Percentiles rank a stretch among this genome's conserved stretches.
These are phyloP conservation scores for Atta colombica DNA, from an alignment of 1,140 invertebrate species.

Conservation along the genomic window DNA sequence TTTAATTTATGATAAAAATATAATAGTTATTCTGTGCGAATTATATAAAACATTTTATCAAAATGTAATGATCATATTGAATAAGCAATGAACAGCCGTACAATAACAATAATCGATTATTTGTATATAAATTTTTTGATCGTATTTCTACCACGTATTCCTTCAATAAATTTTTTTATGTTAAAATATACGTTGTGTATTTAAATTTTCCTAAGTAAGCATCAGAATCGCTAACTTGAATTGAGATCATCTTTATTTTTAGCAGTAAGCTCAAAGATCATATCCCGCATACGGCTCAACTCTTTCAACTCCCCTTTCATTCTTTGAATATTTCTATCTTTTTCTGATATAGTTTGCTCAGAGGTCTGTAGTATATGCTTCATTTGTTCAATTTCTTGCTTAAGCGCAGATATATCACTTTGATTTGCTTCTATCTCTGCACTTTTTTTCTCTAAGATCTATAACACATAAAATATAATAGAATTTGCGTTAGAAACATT, in stretches of 20 bases:
- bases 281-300: conserved; percentile 82
- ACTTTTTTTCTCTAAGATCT: conserved; percentile 78
- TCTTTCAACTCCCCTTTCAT: conserved; percentile 77
- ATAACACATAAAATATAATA: conserved; percentile 48
- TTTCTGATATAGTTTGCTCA: conserved; percentile 77
- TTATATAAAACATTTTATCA: conserved; percentile 19
- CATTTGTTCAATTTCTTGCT: conserved; percentile 79
- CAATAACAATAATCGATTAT: conserved; percentile 45
- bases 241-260: conserved; percentile 79
- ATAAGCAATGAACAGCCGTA: conserved; percentile 29
- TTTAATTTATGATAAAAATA: conserved; percentile 27
- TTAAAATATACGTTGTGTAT: conserved; percentile 23
- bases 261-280: conserved; percentile 82
- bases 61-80: conserved; percentile 2
- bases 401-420: conserved; percentile 76
- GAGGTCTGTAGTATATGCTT: conserved; percentile 73
- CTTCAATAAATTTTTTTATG: conserved; percentile 41
- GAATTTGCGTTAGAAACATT: background rate
- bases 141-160: background rate
- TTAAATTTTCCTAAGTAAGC: conserved; percentile 5
- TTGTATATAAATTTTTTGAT: conserved; percentile 35
- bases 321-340: conserved; percentile 77
- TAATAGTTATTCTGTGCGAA: background rate
- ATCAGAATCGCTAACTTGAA: conserved; percentile 60
- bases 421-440: conserved; percentile 75